Percentiles rank a stretch among this genome's conserved stretches.
These are phyloP conservation scores for Pseudochromis fuscus DNA, from an alignment of 2,797 vertebrate species.

Conservation along the genomic window DNA sequence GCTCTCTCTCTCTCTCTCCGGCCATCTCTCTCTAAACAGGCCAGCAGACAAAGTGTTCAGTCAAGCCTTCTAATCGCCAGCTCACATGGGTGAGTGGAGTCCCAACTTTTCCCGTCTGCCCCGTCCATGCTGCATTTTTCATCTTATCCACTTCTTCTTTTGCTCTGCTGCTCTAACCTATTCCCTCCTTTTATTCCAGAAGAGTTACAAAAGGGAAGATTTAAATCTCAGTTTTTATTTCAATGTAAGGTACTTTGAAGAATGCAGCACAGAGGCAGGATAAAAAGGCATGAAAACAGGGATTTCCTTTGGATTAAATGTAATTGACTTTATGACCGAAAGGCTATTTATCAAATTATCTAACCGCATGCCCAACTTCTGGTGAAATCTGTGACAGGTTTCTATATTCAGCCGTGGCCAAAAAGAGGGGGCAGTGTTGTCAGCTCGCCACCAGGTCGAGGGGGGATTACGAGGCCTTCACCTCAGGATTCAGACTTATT, in stretches of 20 bases:
- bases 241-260: constrained; percentile 36
- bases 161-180: constrained; percentile 38
- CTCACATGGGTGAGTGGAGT: constrained; percentile 84
- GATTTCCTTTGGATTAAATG: constrained; percentile 46
- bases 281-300: constrained; percentile 41
- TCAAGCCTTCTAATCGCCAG: constrained; percentile 83
- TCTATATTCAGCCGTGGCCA: constrained; percentile 31
- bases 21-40: constrained; percentile 82
- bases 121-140: constrained; percentile 74
- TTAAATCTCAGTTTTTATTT: constrained; percentile 23
- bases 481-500: constrained; percentile 42
- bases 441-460: constrained; percentile 25
- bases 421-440: constrained; percentile 30
- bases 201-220: constrained; percentile 1
- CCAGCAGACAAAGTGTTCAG: constrained; percentile 85
- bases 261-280: constrained; percentile 14
- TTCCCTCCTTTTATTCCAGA: constrained; percentile 47
- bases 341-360: constrained; percentile 54
- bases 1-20: constrained; percentile 53
- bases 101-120: constrained; percentile 82
- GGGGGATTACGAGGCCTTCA: constrained; percentile 52
- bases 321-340: constrained; percentile 49
- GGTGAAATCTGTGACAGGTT: constrained; percentile 33
- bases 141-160: constrained; percentile 64
- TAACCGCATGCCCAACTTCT: constrained; percentile 13